These are phyloP conservation scores for Tragelaphus strepsiceros DNA, from an alignment of 2,113 vertebrate species.

Conservation along the genomic window DNA sequence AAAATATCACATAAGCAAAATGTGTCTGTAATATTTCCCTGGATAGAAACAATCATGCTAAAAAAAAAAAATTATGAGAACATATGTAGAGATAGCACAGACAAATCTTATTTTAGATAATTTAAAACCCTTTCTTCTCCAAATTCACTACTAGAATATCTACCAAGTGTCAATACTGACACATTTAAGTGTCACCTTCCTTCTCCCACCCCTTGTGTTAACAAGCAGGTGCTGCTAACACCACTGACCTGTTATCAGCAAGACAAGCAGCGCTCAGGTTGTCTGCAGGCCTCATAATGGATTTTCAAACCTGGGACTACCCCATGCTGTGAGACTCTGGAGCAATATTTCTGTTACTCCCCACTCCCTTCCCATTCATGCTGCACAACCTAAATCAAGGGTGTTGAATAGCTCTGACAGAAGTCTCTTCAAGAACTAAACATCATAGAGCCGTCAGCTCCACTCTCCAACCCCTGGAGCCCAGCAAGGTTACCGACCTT, in stretches of 20 bases:
- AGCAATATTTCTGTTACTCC: neutral
- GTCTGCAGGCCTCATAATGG: neutral
- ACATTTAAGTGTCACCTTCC: neutral
- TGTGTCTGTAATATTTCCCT: too few species aligned
- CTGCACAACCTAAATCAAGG: neutral
- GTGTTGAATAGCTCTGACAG: neutral
- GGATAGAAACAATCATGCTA: too few species aligned
- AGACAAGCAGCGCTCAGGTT: neutral
- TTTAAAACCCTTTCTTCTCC: neutral
- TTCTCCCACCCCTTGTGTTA: neutral
- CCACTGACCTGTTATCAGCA: neutral
- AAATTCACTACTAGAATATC: neutral
- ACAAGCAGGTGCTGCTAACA: neutral
- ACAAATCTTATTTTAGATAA: neutral
- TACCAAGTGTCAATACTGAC: neutral
- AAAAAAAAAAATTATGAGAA: neutral
- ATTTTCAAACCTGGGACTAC: neutral
- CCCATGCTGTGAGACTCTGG: neutral
- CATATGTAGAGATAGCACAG: neutral
- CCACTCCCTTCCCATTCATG: neutral
- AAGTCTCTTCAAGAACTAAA: neutral
- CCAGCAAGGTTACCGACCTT: neutral
- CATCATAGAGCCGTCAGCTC: neutral
- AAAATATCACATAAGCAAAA: too few species aligned
- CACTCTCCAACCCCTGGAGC: neutral